phyloP scores from a whole-genome alignment of 2,888 invertebrate species.

The Helicoverpa assulta region DNA sequence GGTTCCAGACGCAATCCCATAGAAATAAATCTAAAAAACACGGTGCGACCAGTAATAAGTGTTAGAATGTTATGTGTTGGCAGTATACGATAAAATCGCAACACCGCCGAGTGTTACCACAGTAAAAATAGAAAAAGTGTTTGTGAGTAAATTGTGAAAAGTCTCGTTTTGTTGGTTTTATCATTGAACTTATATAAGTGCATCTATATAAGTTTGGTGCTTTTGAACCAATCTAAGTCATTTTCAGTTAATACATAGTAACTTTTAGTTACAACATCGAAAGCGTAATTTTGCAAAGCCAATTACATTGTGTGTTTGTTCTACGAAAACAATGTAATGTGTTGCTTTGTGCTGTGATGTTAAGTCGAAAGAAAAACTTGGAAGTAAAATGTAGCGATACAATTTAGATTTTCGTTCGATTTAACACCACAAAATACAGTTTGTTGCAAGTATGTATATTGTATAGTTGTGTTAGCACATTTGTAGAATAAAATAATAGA shows the following conservation, averaged over 20 bases:
- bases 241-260: slow-evolving; percentile 46
- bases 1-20: slow-evolving; percentile 59
- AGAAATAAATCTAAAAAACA: slow-evolving; percentile 18
- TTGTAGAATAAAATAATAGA: slow-evolving; percentile 69
- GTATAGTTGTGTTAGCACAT: slow-evolving; percentile 83
- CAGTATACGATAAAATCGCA: slow-evolving; percentile 54
- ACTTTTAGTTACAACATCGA: slow-evolving; percentile 73
- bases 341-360: slow-evolving; percentile 37
- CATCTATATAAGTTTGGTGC: slow-evolving; percentile 40
- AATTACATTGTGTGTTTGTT: slow-evolving; percentile 57
- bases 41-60: slow-evolving; percentile 37
- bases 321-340: slow-evolving; percentile 55
- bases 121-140: slow-evolving; percentile 53
- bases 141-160: slow-evolving; percentile 35
- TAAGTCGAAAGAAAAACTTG: slow-evolving; percentile 46
- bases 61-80: slow-evolving; percentile 65
- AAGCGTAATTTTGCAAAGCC: slow-evolving; percentile 70
- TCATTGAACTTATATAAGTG: slow-evolving; percentile 25
- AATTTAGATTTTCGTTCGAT: slow-evolving; percentile 39
- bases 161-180: slow-evolving; percentile 37
- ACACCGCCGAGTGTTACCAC: slow-evolving; percentile 67
- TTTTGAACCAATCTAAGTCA: slow-evolving; percentile 30
- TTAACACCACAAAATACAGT: slow-evolving; percentile 33
- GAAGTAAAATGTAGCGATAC: slow-evolving; percentile 3
- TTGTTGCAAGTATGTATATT: slow-evolving; percentile 45